Conservation (phyloP, 2,113 vertebrate species). For the Nothocercus julius region DNA sequence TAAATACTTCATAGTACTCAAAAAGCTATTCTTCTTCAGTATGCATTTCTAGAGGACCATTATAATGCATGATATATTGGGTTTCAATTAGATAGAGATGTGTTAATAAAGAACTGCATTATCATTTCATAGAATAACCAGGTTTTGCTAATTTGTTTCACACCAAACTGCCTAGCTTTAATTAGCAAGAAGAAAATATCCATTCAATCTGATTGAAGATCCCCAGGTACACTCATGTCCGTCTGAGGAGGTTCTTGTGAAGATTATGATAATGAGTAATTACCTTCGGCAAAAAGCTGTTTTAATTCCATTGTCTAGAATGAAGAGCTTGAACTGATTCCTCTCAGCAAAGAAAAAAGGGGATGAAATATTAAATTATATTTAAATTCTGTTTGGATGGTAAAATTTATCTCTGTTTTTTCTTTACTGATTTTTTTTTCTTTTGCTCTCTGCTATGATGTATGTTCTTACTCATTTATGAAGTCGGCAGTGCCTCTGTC, state of each 20-base stretch:
- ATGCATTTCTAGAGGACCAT: not conserved
- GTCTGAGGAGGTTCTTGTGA: constrained; percentile 63
- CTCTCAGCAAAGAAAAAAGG: constrained; percentile 10
- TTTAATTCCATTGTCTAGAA: constrained; percentile 52
- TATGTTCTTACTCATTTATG: not conserved
- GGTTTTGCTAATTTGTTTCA: constrained; percentile 70
- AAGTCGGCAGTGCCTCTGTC: not conserved
- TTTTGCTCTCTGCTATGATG: not conserved
- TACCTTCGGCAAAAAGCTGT: constrained; percentile 58
- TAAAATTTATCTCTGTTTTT: not conserved
- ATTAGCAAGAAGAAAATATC: constrained; percentile 66
- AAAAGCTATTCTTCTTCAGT: not conserved
- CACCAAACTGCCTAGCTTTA: constrained; percentile 63
- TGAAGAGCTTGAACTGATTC: constrained; percentile 1
- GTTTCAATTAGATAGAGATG: constrained; percentile 14
- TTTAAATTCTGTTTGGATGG: not conserved
- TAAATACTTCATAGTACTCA: not conserved
- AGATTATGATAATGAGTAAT: constrained; percentile 67
- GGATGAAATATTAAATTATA: not conserved
- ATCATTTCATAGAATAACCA: constrained; percentile 46
- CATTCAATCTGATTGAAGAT: constrained; percentile 64
- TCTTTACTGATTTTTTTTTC: not conserved
- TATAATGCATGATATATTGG: not conserved
- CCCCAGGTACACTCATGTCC: constrained; percentile 60
- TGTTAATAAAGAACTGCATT: constrained; percentile 34